Evolutionary conservation across 2,888 invertebrate species (phyloP).

Genomic region (Trisateles emortualis): DNA sequence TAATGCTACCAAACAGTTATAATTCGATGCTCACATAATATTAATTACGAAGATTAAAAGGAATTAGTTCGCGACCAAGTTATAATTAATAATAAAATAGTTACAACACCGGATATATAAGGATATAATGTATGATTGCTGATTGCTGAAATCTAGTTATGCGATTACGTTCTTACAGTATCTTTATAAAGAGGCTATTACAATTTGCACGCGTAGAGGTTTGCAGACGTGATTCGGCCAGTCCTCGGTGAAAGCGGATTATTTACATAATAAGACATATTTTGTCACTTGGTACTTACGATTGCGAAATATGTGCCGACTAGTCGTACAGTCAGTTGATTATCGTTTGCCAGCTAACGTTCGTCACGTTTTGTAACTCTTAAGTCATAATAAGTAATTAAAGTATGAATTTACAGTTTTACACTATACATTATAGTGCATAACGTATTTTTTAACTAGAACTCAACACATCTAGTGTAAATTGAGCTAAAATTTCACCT

Average conservation of each 20-base stretch:
- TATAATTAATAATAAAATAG: constrained; percentile 15
- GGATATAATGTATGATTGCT: constrained; percentile 19
- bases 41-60: constrained; percentile 15
- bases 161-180: constrained; percentile 1
- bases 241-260: constrained; percentile 53
- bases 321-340: not conserved
- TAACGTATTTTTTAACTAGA: too few species aligned
- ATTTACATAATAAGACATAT: constrained; percentile 50
- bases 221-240: constrained; percentile 34
- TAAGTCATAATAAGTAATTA: too few species aligned
- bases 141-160: constrained; percentile 15
- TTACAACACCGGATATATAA: constrained; percentile 34
- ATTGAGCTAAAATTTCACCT: too few species aligned
- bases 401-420: too few species aligned
- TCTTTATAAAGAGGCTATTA: constrained; percentile 13
- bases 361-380: too few species aligned
- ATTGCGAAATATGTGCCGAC: not conserved
- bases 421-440: too few species aligned
- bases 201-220: constrained; percentile 15
- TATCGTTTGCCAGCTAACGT: not conserved
- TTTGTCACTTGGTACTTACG: constrained; percentile 21
- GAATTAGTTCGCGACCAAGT: constrained; percentile 6
- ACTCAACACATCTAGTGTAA: too few species aligned
- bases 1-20: constrained; percentile 17
- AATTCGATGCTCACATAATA: constrained; percentile 22